Evolutionary conservation across 2,888 invertebrate genomes (phyloP).

Genomic region (Fissipunctia ypsillon): DNA sequence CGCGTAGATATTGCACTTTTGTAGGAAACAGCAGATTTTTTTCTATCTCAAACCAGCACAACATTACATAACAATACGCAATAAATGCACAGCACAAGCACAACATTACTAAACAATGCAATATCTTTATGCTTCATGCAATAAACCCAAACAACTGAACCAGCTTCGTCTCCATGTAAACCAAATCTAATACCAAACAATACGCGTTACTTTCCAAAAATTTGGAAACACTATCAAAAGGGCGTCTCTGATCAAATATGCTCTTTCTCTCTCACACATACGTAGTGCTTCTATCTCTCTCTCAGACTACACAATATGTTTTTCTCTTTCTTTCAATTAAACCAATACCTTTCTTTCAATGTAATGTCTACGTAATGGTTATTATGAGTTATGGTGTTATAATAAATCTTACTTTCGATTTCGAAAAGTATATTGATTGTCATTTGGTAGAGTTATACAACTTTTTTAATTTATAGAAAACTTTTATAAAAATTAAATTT

Average conservation of each 20-base stretch:
- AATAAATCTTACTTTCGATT: slow-evolving; percentile 67
- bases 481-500: too few relatives aligned
- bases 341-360: slow-evolving; percentile 68
- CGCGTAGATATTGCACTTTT: too few relatives aligned
- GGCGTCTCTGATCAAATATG: slow-evolving; percentile 85
- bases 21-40: too few relatives aligned
- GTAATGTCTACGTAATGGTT: slow-evolving; percentile 74
- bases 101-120: neutral
- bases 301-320: slow-evolving; percentile 59
- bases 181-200: slow-evolving; percentile 80
- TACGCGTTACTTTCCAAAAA: slow-evolving; percentile 88
- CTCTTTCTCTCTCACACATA: slow-evolving; percentile 73
- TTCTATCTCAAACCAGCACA: too few relatives aligned
- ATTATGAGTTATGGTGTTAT: slow-evolving; percentile 79
- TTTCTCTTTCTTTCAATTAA: slow-evolving; percentile 69
- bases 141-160: neutral
- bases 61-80: too few relatives aligned
- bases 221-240: slow-evolving; percentile 90
- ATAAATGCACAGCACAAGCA: too few relatives aligned
- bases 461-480: neutral
- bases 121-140: neutral
- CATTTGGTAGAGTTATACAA: neutral
- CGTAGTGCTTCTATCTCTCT: slow-evolving; percentile 50
- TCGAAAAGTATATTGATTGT: slow-evolving; percentile 15
- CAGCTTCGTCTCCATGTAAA: slow-evolving; percentile 75